Evolutionary conservation across 2,888 invertebrate genomes (phyloP).

Genomic region (Cataglyphis rosenhaueri): DNA sequence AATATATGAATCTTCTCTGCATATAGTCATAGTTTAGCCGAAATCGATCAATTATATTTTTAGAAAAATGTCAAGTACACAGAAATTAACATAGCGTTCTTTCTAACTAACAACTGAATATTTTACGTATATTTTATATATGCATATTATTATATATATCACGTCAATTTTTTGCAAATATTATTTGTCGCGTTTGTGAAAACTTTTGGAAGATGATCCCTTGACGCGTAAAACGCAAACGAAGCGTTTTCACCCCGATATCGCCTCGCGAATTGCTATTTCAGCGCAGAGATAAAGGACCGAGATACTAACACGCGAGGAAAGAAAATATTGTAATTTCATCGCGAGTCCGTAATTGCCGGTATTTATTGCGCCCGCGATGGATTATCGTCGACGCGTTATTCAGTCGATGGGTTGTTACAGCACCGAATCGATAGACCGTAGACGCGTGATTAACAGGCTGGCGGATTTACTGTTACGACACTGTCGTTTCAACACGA

Average conservation of each 20-base stretch:
- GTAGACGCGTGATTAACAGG: conserved; percentile 41
- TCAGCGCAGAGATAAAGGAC: conserved; percentile 6
- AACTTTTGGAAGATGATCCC: neutral
- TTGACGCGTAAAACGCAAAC: neutral
- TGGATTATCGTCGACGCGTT: conserved; percentile 38
- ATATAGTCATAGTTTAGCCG: neutral
- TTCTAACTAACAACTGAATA: conserved; percentile 4
- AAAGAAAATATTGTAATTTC: conserved; percentile 27
- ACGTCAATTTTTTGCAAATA: neutral
- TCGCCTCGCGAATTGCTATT: neutral
- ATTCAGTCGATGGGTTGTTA: conserved; percentile 28
- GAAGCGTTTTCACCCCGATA: neutral
- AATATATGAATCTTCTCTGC: neutral
- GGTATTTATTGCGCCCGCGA: conserved; percentile 40
- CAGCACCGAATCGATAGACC: conserved; percentile 14
- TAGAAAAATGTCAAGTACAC: neutral
- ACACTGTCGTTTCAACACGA: conserved; percentile 53
- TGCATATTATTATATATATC: neutral
- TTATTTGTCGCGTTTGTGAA: neutral
- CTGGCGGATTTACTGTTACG: conserved; percentile 64
- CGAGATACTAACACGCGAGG: conserved; percentile 9
- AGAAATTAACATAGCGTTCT: neutral
- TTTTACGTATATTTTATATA: neutral
- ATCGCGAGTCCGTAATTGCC: conserved; percentile 21
- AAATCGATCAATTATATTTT: neutral